Conservation (phyloP, 1,140 invertebrate genomes). For the Drosophila nasuta region DNA sequence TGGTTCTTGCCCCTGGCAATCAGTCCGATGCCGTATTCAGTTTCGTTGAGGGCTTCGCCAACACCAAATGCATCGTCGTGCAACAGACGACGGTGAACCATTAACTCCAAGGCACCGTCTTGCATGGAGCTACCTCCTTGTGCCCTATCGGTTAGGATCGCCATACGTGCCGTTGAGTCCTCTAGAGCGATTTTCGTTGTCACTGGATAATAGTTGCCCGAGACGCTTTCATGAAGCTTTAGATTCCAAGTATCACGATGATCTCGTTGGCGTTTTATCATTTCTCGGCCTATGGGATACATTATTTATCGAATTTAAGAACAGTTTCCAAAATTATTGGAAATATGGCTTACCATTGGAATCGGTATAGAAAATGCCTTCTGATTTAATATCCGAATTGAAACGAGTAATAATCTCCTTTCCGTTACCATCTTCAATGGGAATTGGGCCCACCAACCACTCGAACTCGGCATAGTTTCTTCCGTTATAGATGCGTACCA, state of each 20-base stretch:
- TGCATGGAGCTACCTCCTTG: conserved; percentile 94
- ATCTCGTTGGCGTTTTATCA: conserved; percentile 91
- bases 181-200: conserved; percentile 92
- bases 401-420: conserved; percentile 94
- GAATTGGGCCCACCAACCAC: conserved; percentile 97
- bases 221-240: conserved; percentile 50
- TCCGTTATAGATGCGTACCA: conserved; percentile 90
- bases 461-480: conserved; percentile 92
- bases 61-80: conserved; percentile 98
- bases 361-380: conserved; percentile 95
- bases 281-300: conserved; percentile 88
- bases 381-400: conserved; percentile 87
- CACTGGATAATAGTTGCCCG: conserved; percentile 97
- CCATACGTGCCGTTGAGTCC: conserved; percentile 86
- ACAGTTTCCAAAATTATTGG: not conserved
- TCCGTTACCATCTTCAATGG: conserved; percentile 90
- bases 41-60: conserved; percentile 96
- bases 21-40: conserved; percentile 90
- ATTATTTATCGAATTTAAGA: not conserved
- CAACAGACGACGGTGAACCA: conserved; percentile 94
- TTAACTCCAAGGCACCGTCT: conserved; percentile 91
- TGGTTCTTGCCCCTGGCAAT: conserved; percentile 91
- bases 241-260: conserved; percentile 86
- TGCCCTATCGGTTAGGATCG: conserved; percentile 93
- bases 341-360: conserved; percentile 87